Evolutionary conservation across 2,888 invertebrate genomes (phyloP), one percentile per base, ranked within the genome.

Genomic region (Hyalella azteca): DNA sequence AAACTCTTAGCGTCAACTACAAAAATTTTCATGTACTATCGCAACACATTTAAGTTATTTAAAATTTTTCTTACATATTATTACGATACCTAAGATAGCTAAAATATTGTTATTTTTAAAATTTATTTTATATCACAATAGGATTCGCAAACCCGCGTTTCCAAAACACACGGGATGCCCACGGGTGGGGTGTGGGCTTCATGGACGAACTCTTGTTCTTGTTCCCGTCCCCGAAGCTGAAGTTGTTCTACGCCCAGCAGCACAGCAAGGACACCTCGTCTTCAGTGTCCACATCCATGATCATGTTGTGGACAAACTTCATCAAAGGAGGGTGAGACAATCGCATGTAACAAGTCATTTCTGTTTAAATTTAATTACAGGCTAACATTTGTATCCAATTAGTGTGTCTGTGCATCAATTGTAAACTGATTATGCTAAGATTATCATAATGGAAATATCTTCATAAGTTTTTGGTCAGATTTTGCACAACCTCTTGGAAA

Each of bases 171-270:
- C 78, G 80, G 1, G 49, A 79, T 39, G 79, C 80, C 0, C 83
- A 80, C n/a, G 83, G 83, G 5, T 81, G 81, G 79, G 83, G 83
- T 2, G 83, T 83, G 29, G 80, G 81, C 41, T 83, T 83, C 60
- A 66, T 83, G 50, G 83, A 83, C 48, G 83, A 83, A 39, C 79
- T 82, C 7, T 76, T 82, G 26, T 81, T 32, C 79, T 49, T 81
- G 29, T 83, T 83, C 49, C 83, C 81, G 13, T 81, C 81, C 49
- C 41, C 48, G 11, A 81, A 80, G n/a, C 73, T 83, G 7, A 49
- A 81, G 3, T 49, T 81, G 11, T 22, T 77, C 41, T 83, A 83
- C 73, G 50, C 80, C 39, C 79, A 79, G 32, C 73, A 79, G 19
- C 78, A 77, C 22, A 15, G 29, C 15, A 49, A 60, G 2, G 81